phyloP scores from a whole-genome alignment of 2,797 vertebrate species.

The Cygnus olor region DNA sequence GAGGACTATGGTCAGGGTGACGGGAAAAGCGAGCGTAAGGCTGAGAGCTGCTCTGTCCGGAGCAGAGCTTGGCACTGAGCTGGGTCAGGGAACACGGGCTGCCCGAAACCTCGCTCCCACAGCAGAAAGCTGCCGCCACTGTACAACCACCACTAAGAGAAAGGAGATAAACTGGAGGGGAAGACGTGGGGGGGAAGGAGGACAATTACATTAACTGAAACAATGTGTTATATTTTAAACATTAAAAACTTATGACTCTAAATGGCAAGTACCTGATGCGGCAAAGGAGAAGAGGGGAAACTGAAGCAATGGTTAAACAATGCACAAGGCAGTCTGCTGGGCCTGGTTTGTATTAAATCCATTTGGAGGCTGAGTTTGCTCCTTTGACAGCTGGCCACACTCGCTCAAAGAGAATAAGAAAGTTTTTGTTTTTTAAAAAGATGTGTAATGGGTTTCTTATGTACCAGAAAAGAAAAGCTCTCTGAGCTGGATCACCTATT shows the following conservation, averaged over 20 bases:
- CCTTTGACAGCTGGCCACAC: conserved; percentile 77
- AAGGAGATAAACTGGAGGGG: background rate
- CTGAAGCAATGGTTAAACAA: conserved; percentile 70
- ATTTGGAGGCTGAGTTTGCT: conserved; percentile 66
- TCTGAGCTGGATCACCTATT: conserved; percentile 79
- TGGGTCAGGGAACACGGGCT: background rate
- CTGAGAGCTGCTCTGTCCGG: background rate
- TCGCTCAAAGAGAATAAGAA: conserved; percentile 70
- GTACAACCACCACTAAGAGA: background rate
- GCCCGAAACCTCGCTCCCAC: background rate
- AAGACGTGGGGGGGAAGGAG: background rate
- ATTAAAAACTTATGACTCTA: conserved; percentile 48
- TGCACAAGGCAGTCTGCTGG: conserved; percentile 26
- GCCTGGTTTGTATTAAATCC: conserved; percentile 71
- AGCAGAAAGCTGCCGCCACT: background rate
- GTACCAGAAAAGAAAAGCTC: conserved; percentile 69
- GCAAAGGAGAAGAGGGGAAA: background rate
- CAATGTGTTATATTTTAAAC: conserved; percentile 56
- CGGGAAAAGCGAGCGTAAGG: background rate
- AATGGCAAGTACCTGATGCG: conserved; percentile 56
- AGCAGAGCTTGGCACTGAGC: background rate
- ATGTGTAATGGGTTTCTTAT: conserved; percentile 81
- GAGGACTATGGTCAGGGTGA: background rate
- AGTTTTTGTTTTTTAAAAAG: conserved; percentile 66
- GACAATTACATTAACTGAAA: conserved; percentile 55